A percentile compares a stretch with the other conserved stretches of the same genome.
Evolutionary conservation across 2,113 vertebrate genomes (phyloP).

Genomic region (Phalacrocorax pelagicus): DNA sequence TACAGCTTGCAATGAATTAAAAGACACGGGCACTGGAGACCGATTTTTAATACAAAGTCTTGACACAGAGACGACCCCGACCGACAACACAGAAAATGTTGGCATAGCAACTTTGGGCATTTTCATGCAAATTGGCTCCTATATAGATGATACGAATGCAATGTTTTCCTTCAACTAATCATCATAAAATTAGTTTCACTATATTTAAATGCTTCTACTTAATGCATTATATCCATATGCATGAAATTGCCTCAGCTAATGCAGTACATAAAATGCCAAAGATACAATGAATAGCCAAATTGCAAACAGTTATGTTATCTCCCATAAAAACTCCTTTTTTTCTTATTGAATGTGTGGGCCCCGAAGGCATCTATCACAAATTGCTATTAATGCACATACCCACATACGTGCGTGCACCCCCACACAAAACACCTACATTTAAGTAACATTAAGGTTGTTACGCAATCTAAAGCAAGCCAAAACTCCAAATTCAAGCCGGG

Average conservation of each 20-base stretch:
- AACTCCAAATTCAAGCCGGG: not conserved
- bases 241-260: conserved; percentile 99
- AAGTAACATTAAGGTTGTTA: conserved; percentile 66
- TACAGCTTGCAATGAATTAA: conserved; percentile 88
- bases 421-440: conserved; percentile 59
- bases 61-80: conserved; percentile 87
- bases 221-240: conserved; percentile 98
- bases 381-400: conserved; percentile 76
- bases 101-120: conserved; percentile 87
- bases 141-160: conserved; percentile 83
- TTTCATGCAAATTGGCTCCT: conserved; percentile 87
- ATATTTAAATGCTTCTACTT: conserved; percentile 95
- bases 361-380: conserved; percentile 92
- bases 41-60: conserved; percentile 90
- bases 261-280: conserved; percentile 95
- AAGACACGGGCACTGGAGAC: conserved; percentile 85
- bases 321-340: conserved; percentile 86
- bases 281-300: conserved; percentile 93
- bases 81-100: conserved; percentile 84
- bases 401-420: not conserved
- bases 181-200: conserved; percentile 99
- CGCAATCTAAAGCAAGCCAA: not conserved
- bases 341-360: conserved; percentile 78
- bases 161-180: conserved; percentile 94
- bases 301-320: conserved; percentile 91